Conservation (phyloP, 1,140 invertebrate species). For the Pachypeltis micranthus region DNA sequence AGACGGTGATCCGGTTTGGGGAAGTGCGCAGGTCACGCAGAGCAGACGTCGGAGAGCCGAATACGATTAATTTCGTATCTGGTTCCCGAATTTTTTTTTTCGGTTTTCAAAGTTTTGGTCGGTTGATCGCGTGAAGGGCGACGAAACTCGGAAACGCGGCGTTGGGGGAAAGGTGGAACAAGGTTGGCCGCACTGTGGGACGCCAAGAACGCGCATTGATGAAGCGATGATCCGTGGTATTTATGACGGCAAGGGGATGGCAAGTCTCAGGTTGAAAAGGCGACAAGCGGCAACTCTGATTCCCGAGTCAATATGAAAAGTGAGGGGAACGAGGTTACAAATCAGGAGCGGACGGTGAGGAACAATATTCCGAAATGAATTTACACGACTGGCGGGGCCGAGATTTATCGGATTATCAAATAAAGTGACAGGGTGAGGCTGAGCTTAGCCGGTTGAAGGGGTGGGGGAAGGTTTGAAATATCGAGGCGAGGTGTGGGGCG, state of each 20-base stretch:
- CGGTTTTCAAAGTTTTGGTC: no score
- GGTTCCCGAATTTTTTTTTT: no score
- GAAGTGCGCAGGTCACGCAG: no score
- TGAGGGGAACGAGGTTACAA: neutral
- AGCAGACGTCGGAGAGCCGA: no score
- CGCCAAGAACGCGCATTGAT: neutral
- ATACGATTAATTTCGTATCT: no score
- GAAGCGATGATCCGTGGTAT: conserved; percentile 15
- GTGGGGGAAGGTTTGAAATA: conserved; percentile 1
- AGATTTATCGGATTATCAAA: neutral
- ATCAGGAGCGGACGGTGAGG: neutral
- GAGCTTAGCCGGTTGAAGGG: neutral
- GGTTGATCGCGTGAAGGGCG: no score
- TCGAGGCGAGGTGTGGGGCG: conserved; percentile 13
- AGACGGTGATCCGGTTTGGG: no score
- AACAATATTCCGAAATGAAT: neutral
- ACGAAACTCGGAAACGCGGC: no score
- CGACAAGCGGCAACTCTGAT: no score
- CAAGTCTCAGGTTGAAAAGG: neutral
- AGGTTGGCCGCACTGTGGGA: neutral
- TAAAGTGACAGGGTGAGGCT: conserved; percentile 3
- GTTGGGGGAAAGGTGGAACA: neutral
- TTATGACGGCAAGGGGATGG: neutral
- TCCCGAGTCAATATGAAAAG: neutral
- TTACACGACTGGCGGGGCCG: neutral